A percentile compares a stretch with the other conserved stretches of the same genome.
These are phyloP conservation scores for Rhineura floridana DNA, from an alignment of 2,113 vertebrate genomes.

Conservation along the genomic window DNA sequence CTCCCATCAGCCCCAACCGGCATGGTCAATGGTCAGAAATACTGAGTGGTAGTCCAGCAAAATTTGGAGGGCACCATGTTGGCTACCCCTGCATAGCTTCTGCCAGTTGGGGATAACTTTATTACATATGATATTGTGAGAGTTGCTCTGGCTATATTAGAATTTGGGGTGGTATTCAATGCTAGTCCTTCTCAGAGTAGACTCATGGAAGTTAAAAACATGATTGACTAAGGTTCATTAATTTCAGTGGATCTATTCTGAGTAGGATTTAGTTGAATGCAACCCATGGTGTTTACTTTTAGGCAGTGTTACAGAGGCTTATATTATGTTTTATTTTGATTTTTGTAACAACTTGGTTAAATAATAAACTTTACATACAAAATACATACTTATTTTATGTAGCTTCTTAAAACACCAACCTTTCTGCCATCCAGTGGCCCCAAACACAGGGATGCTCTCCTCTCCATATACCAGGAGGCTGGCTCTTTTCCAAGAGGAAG, in stretches of 20 bases:
- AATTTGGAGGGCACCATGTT: too few species aligned
- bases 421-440: background rate
- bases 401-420: background rate
- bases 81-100: background rate
- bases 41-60: too few species aligned
- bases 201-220: too few species aligned
- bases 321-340: too few species aligned
- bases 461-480: background rate
- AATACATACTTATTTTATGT: background rate
- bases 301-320: background rate
- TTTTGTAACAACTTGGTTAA: conserved; percentile 2
- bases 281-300: too few species aligned
- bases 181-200: too few species aligned
- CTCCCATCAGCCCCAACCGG: too few species aligned
- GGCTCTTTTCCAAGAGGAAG: background rate
- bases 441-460: background rate
- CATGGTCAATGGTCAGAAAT: too few species aligned
- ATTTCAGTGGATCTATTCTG: too few species aligned
- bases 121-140: background rate
- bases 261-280: too few species aligned
- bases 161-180: too few species aligned
- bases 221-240: too few species aligned
- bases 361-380: background rate
- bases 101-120: background rate
- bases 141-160: background rate